Conservation (phyloP, 2,888 invertebrate species). For the Malthinus flaveolus region DNA sequence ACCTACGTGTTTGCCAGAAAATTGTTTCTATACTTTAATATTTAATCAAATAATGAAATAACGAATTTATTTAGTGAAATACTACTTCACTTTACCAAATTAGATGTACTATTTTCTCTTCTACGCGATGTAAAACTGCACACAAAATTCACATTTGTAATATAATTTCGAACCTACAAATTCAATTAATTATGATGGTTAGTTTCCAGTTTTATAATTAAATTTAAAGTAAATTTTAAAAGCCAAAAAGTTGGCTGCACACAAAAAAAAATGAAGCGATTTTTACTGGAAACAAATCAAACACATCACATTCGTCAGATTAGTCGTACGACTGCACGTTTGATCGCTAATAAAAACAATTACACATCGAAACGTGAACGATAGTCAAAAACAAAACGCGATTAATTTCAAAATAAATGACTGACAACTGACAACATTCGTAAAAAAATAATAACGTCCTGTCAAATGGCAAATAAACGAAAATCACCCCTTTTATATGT, state of each 20-base stretch:
- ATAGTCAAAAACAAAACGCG: constrained; percentile 43
- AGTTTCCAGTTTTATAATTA: neutral
- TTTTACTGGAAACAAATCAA: constrained; percentile 38
- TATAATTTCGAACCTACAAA: constrained; percentile 18
- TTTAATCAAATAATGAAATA: constrained; percentile 25
- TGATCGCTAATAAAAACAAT: constrained; percentile 32
- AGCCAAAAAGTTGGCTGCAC: no score
- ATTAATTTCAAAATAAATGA: constrained; percentile 43
- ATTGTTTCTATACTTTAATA: constrained; percentile 4
- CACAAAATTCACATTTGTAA: constrained; percentile 22
- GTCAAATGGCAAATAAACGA: constrained; percentile 30
- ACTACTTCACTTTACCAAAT: constrained; percentile 19
- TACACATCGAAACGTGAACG: constrained; percentile 39
- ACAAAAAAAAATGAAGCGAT: neutral
- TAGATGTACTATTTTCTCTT: constrained; percentile 19
- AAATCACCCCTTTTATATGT: constrained; percentile 4
- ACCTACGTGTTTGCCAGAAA: neutral
- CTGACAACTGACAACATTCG: constrained; percentile 43
- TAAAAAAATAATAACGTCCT: constrained; percentile 22
- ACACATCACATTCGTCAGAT: constrained; percentile 39
- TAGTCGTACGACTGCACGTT: constrained; percentile 28
- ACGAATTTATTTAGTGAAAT: constrained; percentile 26
- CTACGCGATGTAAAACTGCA: constrained; percentile 12
- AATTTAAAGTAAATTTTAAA: neutral
- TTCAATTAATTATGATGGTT: constrained; percentile 12